These are phyloP conservation scores for Gymnoscopelus braueri DNA, from an alignment of 2,797 vertebrate species.

Conservation along the genomic window DNA sequence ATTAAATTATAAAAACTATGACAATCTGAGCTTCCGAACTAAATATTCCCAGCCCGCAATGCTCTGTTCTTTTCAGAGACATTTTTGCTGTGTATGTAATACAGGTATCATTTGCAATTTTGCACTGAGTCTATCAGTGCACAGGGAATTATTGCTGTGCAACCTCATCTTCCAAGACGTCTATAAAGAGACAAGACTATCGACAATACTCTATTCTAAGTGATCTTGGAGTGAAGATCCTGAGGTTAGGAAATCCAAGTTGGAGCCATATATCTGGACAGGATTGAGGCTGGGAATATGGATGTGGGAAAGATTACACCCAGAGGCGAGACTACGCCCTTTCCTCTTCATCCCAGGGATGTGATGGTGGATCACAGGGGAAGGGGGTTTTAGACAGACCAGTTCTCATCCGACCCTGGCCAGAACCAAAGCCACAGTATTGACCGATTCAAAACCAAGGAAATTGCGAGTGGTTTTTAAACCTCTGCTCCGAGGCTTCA, in stretches of 20 bases:
- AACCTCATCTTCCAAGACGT: no score
- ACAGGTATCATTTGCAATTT: no score
- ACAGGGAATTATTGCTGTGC: no score
- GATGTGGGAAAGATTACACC: constrained; percentile 6
- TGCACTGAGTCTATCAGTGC: no score
- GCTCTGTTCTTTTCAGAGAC: no score
- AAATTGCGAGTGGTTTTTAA: constrained; percentile 57
- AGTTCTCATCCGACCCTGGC: constrained; percentile 17
- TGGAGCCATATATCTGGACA: constrained; percentile 20
- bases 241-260: constrained; percentile 45
- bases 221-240: constrained; percentile 1
- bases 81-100: no score
- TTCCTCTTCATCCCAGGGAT: constrained; percentile 9
- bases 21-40: no score
- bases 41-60: no score
- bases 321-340: neutral
- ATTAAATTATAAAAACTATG: no score
- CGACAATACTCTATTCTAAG: neutral
- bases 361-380: constrained; percentile 1
- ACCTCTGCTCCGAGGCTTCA: constrained; percentile 50
- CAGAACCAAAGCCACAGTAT: constrained; percentile 19
- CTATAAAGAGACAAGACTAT: no score
- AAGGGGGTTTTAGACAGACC: constrained; percentile 22
- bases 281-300: constrained; percentile 17
- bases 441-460: constrained; percentile 37